phyloP scores from a whole-genome alignment of 2,888 invertebrate genomes.

The Steinernema scapterisci region DNA sequence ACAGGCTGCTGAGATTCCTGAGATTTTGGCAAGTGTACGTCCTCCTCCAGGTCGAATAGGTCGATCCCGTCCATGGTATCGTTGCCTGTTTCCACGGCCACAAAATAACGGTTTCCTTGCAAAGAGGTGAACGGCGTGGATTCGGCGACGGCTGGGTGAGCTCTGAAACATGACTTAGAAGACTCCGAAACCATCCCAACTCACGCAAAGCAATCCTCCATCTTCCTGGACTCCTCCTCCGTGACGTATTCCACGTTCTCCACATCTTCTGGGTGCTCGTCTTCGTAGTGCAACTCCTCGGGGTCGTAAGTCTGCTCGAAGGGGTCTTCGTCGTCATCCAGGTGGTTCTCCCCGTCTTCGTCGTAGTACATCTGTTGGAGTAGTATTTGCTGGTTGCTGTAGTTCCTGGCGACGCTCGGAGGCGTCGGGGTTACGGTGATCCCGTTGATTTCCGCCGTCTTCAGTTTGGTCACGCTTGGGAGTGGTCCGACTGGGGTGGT shows the following conservation, averaged over 20 bases:
- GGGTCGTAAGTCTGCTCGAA: not conserved
- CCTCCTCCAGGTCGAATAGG: not conserved
- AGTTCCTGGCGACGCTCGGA: not conserved
- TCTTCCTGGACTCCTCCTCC: not conserved
- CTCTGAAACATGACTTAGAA: not conserved
- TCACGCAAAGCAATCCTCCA: not conserved
- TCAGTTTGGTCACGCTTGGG: not conserved
- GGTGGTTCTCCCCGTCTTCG: not conserved
- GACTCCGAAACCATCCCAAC: no score
- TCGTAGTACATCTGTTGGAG: not conserved
- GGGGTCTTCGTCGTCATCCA: not conserved
- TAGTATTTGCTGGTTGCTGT: not conserved
- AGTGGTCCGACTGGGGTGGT: not conserved
- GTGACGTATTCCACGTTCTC: not conserved
- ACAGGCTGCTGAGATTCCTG: no score
- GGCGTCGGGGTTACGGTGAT: constrained; percentile 9
- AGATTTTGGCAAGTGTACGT: no score
- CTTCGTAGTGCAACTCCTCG: not conserved
- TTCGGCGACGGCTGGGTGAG: not conserved
- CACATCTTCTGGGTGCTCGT: not conserved
- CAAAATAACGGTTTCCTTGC: not conserved
- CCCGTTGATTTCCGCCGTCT: constrained; percentile 5
- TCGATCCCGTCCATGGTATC: not conserved
- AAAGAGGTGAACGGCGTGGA: not conserved
- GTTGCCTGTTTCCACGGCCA: not conserved